Percentiles rank a stretch among this genome's conserved stretches.
These are phyloP conservation scores for Periparus ater DNA, from an alignment of 2,797 vertebrate genomes.

Conservation along the genomic window DNA sequence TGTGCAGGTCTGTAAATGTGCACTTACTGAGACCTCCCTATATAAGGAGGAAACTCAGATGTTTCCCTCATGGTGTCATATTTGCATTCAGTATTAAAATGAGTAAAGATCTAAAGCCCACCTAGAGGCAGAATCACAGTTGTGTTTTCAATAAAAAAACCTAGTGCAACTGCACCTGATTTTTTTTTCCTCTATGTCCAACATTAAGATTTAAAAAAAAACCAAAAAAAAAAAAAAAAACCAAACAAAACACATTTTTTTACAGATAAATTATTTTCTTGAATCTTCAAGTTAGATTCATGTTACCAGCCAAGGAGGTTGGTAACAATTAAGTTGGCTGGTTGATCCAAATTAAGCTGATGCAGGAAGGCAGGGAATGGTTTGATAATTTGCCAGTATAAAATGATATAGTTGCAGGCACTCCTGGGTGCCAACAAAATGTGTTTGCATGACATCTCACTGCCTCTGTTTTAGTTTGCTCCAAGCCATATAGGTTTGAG, in stretches of 20 bases:
- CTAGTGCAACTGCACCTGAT: neutral
- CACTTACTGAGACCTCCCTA: neutral
- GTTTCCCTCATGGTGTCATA: neutral
- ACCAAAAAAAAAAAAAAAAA: neutral
- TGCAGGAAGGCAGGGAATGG: neutral
- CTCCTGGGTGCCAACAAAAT: neutral
- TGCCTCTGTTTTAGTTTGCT: neutral
- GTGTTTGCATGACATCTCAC: neutral
- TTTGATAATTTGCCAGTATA: neutral
- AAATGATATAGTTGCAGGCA: neutral
- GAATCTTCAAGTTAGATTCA: neutral
- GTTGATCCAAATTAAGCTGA: neutral
- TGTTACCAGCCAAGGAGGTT: neutral
- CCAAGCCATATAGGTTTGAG: neutral
- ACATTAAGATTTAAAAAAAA: neutral
- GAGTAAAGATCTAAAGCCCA: neutral
- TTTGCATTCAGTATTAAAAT: constrained; percentile 15
- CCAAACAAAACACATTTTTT: neutral
- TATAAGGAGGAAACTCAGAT: neutral
- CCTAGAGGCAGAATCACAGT: neutral
- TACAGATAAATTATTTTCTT: neutral
- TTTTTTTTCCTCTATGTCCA: neutral
- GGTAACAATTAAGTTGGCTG: neutral
- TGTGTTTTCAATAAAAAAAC: neutral
- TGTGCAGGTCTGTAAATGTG: neutral